phyloP scores from a whole-genome alignment of 2,797 vertebrate genomes.

The Threskiornis aethiopicus region DNA sequence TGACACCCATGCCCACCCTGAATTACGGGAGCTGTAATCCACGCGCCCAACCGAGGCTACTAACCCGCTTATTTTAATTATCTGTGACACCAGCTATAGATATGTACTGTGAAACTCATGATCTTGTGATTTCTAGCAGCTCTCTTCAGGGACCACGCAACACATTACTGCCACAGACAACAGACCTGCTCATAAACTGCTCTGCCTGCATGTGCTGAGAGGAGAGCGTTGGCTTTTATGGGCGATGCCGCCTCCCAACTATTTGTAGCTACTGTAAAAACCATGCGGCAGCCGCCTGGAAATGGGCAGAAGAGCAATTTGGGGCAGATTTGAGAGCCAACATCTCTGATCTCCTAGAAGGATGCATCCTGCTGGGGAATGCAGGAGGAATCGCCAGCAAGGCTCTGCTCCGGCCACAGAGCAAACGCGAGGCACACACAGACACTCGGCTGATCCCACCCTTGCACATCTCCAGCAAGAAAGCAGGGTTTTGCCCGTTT shows the following conservation, averaged over 20 bases:
- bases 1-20: not conserved
- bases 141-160: not conserved
- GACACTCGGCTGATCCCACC: not conserved
- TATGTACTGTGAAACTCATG: not conserved
- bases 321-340: not conserved
- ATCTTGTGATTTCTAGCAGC: not conserved
- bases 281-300: fast-evolving
- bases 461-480: not conserved
- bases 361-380: not conserved
- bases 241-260: not conserved
- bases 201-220: not conserved
- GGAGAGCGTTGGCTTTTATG: not conserved
- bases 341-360: not conserved
- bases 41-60: not conserved
- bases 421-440: not conserved
- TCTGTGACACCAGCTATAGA: not conserved
- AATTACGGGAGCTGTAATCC: not conserved
- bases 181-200: not conserved
- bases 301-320: not conserved
- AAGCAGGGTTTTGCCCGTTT: not conserved
- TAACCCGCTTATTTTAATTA: not conserved
- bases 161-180: not conserved
- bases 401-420: not conserved
- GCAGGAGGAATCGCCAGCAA: not conserved
- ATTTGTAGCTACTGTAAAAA: constrained; percentile 29